A percentile compares a stretch with the other conserved stretches of the same genome.
phyloP scores from a whole-genome alignment of 2,113 vertebrate genomes.

The Tauraco erythrolophus region DNA sequence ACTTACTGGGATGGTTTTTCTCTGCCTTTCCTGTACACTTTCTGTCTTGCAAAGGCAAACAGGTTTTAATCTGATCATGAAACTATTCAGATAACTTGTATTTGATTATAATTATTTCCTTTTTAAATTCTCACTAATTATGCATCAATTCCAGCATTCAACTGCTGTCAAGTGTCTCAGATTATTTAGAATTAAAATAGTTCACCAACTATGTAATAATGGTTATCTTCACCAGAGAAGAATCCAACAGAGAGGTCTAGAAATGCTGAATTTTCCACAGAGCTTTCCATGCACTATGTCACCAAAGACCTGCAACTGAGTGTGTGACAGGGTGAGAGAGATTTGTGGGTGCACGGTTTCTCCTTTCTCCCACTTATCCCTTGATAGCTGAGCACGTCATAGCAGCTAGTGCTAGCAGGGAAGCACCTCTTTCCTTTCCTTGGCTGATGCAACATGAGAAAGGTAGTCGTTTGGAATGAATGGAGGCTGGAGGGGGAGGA shows the following conservation, averaged over 20 bases:
- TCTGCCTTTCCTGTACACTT: not conserved
- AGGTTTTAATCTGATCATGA: not conserved
- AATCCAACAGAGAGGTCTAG: not conserved
- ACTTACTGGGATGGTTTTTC: not conserved
- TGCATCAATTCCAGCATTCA: not conserved
- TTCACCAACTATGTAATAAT: not conserved
- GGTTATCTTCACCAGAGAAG: not conserved
- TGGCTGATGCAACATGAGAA: not conserved
- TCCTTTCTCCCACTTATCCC: accelerated
- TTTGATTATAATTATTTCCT: not conserved
- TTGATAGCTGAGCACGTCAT: not conserved
- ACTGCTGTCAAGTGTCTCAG: not conserved
- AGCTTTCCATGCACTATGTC: not conserved
- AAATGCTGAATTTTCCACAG: not conserved
- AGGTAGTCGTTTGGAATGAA: not conserved
- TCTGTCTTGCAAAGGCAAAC: not conserved
- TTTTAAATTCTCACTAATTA: not conserved
- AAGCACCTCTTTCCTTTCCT: not conserved
- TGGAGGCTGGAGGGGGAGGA: not conserved
- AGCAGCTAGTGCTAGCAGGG: not conserved
- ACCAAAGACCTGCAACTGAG: not conserved
- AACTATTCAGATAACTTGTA: not conserved
- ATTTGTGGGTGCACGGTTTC: not conserved
- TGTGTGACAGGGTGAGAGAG: not conserved
- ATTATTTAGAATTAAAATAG: not conserved